A percentile compares a stretch with the other conserved stretches of the same genome.
Conservation (phyloP, 1,140 invertebrate species). For the Ceratosolen fusciceps region DNA sequence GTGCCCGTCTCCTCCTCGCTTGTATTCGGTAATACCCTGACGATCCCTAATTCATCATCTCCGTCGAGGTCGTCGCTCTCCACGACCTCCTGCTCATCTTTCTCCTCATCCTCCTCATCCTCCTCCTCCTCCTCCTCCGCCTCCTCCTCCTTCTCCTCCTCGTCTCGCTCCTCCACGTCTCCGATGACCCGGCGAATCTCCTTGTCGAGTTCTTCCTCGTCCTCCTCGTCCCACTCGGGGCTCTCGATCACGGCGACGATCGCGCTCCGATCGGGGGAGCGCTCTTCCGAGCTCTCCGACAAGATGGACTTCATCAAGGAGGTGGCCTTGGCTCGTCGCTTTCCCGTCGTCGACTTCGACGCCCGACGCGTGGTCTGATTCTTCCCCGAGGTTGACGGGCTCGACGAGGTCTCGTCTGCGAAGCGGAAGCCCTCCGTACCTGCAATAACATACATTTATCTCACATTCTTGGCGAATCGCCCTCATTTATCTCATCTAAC, state of each 20-base stretch:
- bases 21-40: constrained; percentile 65
- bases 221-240: constrained; percentile 67
- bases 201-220: constrained; percentile 62
- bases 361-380: background rate
- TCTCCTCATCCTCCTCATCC: constrained; percentile 48
- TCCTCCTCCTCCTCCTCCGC: constrained; percentile 53
- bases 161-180: constrained; percentile 57
- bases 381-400: constrained; percentile 58
- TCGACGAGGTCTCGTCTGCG: constrained; percentile 63
- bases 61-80: constrained; percentile 7
- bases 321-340: constrained; percentile 43
- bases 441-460: background rate
- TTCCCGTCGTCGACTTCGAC: constrained; percentile 62
- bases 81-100: constrained; percentile 50
- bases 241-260: constrained; percentile 69
- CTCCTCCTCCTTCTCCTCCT: constrained; percentile 46
- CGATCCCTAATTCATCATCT: constrained; percentile 57
- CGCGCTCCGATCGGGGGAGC: constrained; percentile 63
- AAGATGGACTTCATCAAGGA: constrained; percentile 32
- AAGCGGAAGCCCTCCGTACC: constrained; percentile 52
- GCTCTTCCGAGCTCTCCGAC: constrained; percentile 66
- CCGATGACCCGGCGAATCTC: constrained; percentile 62
- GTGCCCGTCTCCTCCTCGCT: constrained; percentile 64
- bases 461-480: background rate
- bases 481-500: constrained; percentile 25